Base-by-base conservation (phyloP, 2,113 vertebrate species). In the Ciconia maguari region DNA sequence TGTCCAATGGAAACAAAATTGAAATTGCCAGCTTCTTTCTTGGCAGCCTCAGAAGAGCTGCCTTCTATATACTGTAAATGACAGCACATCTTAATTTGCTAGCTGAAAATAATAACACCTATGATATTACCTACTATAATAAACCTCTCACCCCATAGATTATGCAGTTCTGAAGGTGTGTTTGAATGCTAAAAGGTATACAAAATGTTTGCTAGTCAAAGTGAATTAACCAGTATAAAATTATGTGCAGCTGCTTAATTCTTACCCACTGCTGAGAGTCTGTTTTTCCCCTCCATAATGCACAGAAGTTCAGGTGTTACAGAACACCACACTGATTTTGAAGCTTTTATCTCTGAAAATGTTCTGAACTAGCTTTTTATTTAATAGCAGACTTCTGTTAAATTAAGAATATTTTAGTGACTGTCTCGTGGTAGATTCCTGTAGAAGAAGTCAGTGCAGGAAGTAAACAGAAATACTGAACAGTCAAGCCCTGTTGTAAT, bases 311-410 rank as follows among this genome's bases (percentile, higher is more conserved):
- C 26, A 42, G 48, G 11, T 68, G 32, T 57, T 66, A 25, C 11
- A 19, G 36, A 62, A 36, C 16, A 51, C 30, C 7, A 22, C 11
- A 15, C 8, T 44, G 27, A 30, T 36, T 64, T 38, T 58, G 22
- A 68, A 65, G 32, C 13, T 66, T 75, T 75, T 55, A 6, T 60
- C 38, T 88, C 27, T 78, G 36, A 64, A 76, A 44, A 17, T n/a
- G 21, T 52, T 41, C 13, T 57, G 30, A 65, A 9, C 1, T 11
- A 55, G 8, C 20, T 44, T 93, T 87, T 77, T 65, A 49, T 87
- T 77, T 57, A 69, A 4, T 30, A 57, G 25, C 2, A 1, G 16
- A 6, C 5, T 78, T 87, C 0, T 0, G 2, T 70, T 26, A 30
- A 92, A n/a, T 49, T 9, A 11, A 18, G 49, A 46, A 19, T 17